phyloP scores from a whole-genome alignment of 1,140 invertebrate species.

The Meloidogyne exigua region DNA sequence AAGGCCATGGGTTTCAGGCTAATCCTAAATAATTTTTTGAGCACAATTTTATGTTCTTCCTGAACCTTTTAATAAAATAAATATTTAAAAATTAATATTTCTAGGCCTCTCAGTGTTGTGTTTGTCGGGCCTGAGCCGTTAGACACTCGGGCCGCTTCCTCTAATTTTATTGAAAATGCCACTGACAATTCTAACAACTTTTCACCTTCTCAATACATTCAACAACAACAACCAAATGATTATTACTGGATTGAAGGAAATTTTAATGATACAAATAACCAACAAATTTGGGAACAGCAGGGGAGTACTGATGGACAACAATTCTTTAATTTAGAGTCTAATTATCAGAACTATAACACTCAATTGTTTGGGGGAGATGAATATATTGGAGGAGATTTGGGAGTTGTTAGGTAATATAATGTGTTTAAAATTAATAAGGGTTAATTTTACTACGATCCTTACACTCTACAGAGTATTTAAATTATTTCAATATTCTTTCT shows the following conservation, averaged over 20 bases:
- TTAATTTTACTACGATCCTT: too few relatives aligned
- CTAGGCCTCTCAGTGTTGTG: slow-evolving; percentile 43
- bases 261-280: not conserved
- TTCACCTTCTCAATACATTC: slow-evolving; percentile 9
- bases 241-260: slow-evolving; percentile 11
- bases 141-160: slow-evolving; percentile 15
- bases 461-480: too few relatives aligned
- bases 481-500: too few relatives aligned
- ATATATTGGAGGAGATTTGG: not conserved
- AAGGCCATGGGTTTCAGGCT: too few relatives aligned
- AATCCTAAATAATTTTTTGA: too few relatives aligned
- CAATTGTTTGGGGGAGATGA: not conserved
- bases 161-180: slow-evolving; percentile 22
- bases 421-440: too few relatives aligned
- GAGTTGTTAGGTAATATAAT: not conserved
- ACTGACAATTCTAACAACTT: not conserved
- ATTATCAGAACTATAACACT: not conserved
- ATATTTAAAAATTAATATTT: not conserved
- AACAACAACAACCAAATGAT: slow-evolving; percentile 23
- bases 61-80: too few relatives aligned
- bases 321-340: not conserved
- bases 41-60: too few relatives aligned
- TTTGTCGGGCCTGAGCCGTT: slow-evolving; percentile 43
- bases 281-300: not conserved
- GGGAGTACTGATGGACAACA: too few relatives aligned